Base-by-base conservation (phyloP, 2,113 vertebrate species). In the Cygnus atratus region DNA sequence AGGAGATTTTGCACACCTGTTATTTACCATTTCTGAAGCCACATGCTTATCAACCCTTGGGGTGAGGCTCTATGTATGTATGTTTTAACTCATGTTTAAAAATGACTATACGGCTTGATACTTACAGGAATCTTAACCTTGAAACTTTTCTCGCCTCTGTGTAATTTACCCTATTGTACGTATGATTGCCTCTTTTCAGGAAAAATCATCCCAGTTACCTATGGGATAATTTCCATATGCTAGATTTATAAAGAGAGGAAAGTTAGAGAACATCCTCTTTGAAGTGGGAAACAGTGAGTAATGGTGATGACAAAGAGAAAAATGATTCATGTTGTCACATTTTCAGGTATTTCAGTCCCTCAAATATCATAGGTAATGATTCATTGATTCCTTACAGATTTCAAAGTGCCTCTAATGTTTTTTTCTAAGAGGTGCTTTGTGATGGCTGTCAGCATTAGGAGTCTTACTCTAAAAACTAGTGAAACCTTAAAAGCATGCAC, bases 251-350 rank as follows among this genome's bases (percentile, higher is more conserved):
- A 81, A 84, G 25, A 57, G 91, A 91, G 21, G 20, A 59, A 83
- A 72, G 48, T 70, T 82, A 50, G 39, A 43, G 28, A 92, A 57
- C 35, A 33, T 33, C 37, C 43, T 76, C 13, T 72, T 81, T 86
- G 70, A 78, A 88, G 67, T 65, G 66, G 68, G 48, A 93, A 95
- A 82, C 6, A 33, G 46, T 95, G 91, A 96, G 41, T 96, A 93
- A 96, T 0, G 2, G 41, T 72, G 50, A 88, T 95, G 94, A 96
- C 84, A 92, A 96, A 95, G 84, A 89, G 87, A 70, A 94, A 92
- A 54, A 62, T 96, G 92, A 96, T 92, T 97, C 88, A 95, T 58
- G 50, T 77, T 90, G 73, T 85, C 78, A 95, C 81, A 52, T 80
- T 95, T 87, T 75, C 86, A 83, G 92, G 93, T 65, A n/a, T 94